Percentiles rank a stretch among this genome's conserved stretches.
Conservation (phyloP, 2,797 vertebrate species). For the Melanotaenia trifasciata region DNA sequence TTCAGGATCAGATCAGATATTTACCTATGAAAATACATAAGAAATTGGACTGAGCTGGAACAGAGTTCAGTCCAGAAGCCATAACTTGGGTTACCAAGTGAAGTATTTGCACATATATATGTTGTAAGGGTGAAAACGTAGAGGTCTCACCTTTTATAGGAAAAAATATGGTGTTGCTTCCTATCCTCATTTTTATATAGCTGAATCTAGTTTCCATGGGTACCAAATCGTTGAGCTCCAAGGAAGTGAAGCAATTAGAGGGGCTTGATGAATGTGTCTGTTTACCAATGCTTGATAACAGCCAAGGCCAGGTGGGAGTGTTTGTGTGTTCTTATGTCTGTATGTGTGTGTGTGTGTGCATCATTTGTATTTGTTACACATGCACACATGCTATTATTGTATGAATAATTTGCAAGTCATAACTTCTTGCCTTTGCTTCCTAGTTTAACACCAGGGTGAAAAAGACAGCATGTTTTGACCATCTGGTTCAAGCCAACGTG, state of each 20-base stretch:
- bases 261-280: conserved; percentile 81
- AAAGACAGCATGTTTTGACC: conserved; percentile 95
- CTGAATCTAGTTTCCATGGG: conserved; percentile 82
- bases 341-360: not conserved
- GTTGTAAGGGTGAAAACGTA: conserved; percentile 32
- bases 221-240: conserved; percentile 75
- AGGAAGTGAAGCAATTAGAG: conserved; percentile 82
- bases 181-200: conserved; percentile 70
- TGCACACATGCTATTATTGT: conserved; percentile 34
- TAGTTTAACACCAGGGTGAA: conserved; percentile 98
- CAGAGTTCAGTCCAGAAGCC: not conserved
- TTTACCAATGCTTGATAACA: conserved; percentile 75
- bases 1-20: not conserved
- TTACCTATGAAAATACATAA: not conserved
- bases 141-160: conserved; percentile 61
- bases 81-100: conserved; percentile 13
- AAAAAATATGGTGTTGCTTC: conserved; percentile 57
- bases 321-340: conserved; percentile 19
- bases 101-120: conserved; percentile 31
- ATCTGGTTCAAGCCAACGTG: conserved; percentile 98
- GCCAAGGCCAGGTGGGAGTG: conserved; percentile 73
- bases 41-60: not conserved
- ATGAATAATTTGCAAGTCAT: conserved; percentile 39
- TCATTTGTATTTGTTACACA: conserved; percentile 34
- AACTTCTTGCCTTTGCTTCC: conserved; percentile 40